Base-by-base conservation (phyloP, 2,888 invertebrate species). In the Chouioia cunea region DNA sequence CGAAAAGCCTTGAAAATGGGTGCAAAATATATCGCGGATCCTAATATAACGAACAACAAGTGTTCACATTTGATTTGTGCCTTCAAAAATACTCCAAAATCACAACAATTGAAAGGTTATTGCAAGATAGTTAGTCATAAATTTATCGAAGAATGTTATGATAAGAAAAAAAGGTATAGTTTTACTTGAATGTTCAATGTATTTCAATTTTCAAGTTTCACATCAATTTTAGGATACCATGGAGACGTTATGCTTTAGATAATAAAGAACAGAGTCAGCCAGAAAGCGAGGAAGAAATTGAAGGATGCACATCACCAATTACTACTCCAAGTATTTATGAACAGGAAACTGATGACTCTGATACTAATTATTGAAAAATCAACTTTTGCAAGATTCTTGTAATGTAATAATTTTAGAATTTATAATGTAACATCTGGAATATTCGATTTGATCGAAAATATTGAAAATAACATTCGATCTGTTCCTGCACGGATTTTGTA, bases 1-100 rank as follows among this genome's bases (percentile, higher is more conserved):
- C 77, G 74, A 54, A 84, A 85, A 65, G 85, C 84, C 8, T 54
- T 85, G 12, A 73, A 78, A 73, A 85, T 85, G 85, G 85, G 85
- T 4, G 85, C 81, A 0, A 81, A 71, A 63, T 85, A 85, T 53
- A 74, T 83, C 47, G 80, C 79, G 2, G 76, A 85, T 77, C 84
- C 83, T 4, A 80, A 85, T 66, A 79, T 77, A 4, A 81, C 78
- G 14, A 79, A 80, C 67, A 82, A 81, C 20, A 79, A 74, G 65
- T 84, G 85, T 44, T 82, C 81, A 43, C 81, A 85, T 75, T 76
- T 85, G 14, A 78, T 85, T 14, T 85, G 85, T 75, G 84, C 85
- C 36, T 85, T 85, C 52, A 81, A 79, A 73, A 85, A 85, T 69
- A 85, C 85, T n/a, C 85, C 85, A 4, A 85, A 85, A 54, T 78